Conservation (phyloP, 2,888 invertebrate genomes). For the Andrena flavipes region DNA sequence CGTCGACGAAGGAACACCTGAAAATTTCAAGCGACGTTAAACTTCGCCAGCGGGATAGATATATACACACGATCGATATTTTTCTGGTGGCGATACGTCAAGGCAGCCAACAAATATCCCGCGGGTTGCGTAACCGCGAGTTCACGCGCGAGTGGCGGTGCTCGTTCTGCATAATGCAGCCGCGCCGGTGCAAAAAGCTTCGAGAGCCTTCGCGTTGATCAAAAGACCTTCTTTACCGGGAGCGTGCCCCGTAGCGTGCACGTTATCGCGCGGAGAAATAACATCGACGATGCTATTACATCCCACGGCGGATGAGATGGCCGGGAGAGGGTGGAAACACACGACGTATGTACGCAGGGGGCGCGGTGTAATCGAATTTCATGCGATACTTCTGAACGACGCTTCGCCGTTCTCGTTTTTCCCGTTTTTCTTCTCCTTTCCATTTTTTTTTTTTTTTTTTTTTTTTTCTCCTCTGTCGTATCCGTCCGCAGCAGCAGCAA, state of each 20-base stretch:
- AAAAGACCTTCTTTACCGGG: slow-evolving; percentile 53
- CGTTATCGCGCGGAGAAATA: slow-evolving; percentile 59
- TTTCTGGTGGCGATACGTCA: not conserved
- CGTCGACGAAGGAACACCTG: not conserved
- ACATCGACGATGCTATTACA: slow-evolving; percentile 33
- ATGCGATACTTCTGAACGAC: slow-evolving; percentile 44
- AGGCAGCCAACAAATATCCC: slow-evolving; percentile 1
- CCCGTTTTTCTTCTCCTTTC: not conserved
- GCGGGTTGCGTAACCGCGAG: slow-evolving; percentile 8
- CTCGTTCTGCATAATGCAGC: slow-evolving; percentile 51
- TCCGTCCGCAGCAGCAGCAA: not conserved
- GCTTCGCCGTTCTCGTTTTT: slow-evolving; percentile 13
- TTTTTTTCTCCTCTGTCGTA: not conserved
- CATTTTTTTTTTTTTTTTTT: slow-evolving; percentile 9
- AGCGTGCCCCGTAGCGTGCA: slow-evolving; percentile 31
- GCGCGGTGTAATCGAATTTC: slow-evolving; percentile 58
- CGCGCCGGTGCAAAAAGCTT: slow-evolving; percentile 42
- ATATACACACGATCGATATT: not conserved
- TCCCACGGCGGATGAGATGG: slow-evolving; percentile 7
- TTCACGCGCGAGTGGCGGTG: slow-evolving; percentile 27
- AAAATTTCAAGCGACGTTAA: not conserved
- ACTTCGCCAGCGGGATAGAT: not conserved
- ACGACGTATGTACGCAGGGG: slow-evolving; percentile 15
- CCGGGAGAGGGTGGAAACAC: slow-evolving; percentile 28
- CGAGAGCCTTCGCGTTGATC: slow-evolving; percentile 61